Percentiles rank a stretch among this genome's conserved stretches.
These are phyloP conservation scores for Morinoia aosen DNA, from an alignment of 2,888 invertebrate genomes.

Conservation along the genomic window DNA sequence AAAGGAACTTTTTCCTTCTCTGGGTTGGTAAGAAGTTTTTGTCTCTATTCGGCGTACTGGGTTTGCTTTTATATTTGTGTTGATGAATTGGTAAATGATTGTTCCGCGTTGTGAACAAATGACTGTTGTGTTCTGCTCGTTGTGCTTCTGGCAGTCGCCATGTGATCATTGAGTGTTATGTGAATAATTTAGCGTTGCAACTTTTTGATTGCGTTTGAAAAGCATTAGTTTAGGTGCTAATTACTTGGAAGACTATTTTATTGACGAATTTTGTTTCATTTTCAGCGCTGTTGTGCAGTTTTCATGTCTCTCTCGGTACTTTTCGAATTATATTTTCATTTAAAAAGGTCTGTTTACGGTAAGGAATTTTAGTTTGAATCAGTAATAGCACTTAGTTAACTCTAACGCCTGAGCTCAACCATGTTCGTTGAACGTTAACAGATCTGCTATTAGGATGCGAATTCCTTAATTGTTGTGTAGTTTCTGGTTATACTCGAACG, in stretches of 20 bases:
- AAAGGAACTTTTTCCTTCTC: no score
- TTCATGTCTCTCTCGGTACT: background rate
- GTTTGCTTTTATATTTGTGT: background rate
- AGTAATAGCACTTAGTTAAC: background rate
- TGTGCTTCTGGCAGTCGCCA: background rate
- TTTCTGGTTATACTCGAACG: no score
- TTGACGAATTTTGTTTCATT: background rate
- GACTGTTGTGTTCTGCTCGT: background rate
- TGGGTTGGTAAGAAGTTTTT: no score
- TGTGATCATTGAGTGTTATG: background rate
- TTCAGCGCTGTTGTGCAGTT: background rate
- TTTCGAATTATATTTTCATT: background rate
- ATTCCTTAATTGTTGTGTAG: no score
- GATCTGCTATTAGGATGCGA: background rate
- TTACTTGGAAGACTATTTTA: background rate
- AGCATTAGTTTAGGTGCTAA: background rate
- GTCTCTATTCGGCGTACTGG: background rate
- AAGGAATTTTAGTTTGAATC: background rate
- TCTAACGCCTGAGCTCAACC: background rate
- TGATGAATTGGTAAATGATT: background rate
- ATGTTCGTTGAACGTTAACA: background rate
- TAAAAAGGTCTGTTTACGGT: no score
- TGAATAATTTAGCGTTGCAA: background rate
- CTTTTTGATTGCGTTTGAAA: background rate
- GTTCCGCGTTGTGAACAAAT: background rate